Evolutionary conservation across 2,113 vertebrate genomes (phyloP), one percentile per base, ranked within the genome.

Genomic region (Chloroceryle aenea): DNA sequence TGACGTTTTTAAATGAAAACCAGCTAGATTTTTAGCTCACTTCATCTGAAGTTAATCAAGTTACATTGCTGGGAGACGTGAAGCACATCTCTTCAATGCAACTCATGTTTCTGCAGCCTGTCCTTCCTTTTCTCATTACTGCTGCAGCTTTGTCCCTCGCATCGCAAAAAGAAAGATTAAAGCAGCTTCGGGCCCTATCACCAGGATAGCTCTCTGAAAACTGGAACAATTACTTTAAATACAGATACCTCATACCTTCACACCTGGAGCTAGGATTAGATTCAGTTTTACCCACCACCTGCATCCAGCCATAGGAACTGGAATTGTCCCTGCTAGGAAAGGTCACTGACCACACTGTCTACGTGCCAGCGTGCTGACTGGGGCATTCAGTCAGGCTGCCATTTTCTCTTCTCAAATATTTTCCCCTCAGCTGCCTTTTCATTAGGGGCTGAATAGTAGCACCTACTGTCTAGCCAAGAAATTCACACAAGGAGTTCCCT

Each of bases 381-480:
- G 27, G 42, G 62, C 56, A 32, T 68, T 87, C 16, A 75, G 61
- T 62, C 56, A 67, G 62, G 58, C 52, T 94, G 87, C 87, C 85
- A 76, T 40, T 68, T 85, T 79, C 82, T 77, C 69, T 43, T 74
- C 89, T 67, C 56, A 53, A 77, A 14, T 27, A 67, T 71, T 73
- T 75, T 58, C 72, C 75, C 21, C 78, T 88, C 81, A 63, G 82
- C 59, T 91, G 79, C 58, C 66, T 90, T 96, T 93, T 80, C 87
- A 93, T 59, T 59, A 40, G 62, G 63, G n/a, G 25, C 40, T 80
- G 76, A 90, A 94, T 75, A 88, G 69, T 22, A 91, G 85, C 85
- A 90, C 76, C 89, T 71, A 69, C 38, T 59, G n/a, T 43, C 59
- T n/a, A 72, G 96, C 79, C 92, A 87, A 95, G 82, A 76, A 82